A percentile compares a stretch with the other conserved stretches of the same genome.
Conservation (phyloP, 2,888 invertebrate genomes). For the Mesodorylaimus sp. region DNA sequence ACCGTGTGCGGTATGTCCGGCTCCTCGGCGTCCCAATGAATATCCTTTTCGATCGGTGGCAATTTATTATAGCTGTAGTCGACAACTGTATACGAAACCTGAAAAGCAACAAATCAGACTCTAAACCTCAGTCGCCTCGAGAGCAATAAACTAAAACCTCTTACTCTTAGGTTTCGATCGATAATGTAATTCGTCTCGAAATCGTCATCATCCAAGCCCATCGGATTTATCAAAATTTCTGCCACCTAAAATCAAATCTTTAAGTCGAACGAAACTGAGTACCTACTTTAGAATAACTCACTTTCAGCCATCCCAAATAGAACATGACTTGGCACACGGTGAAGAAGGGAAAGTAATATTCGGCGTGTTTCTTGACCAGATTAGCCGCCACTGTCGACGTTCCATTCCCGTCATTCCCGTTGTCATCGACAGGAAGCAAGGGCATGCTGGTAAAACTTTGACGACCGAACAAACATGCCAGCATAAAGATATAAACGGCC, state of each 20-base stretch:
- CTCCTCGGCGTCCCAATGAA: neutral
- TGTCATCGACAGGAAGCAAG: no score
- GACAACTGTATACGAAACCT: neutral
- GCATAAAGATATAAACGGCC: slow-evolving; percentile 1
- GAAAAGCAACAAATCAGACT: neutral
- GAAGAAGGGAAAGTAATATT: neutral
- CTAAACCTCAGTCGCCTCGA: neutral
- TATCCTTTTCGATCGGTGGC: slow-evolving; percentile 1
- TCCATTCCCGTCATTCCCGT: no score
- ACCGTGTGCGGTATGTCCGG: neutral
- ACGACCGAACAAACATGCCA: neutral
- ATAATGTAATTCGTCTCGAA: neutral
- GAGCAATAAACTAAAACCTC: neutral
- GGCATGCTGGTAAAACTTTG: neutral
- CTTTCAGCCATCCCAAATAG: slow-evolving; percentile 3
- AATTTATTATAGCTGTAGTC: neutral
- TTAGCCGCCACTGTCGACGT: no score
- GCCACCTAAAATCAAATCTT: neutral
- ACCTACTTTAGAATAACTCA: neutral
- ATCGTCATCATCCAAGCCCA: slow-evolving; percentile 2
- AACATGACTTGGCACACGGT: neutral
- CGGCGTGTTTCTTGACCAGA: no score
- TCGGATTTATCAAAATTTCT: neutral
- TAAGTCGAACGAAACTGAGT: neutral
- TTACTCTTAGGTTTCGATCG: neutral